Evolutionary conservation across 2,888 invertebrate species (phyloP), one percentile per base, ranked within the genome.

Genomic region (Loripinus fragilis): DNA sequence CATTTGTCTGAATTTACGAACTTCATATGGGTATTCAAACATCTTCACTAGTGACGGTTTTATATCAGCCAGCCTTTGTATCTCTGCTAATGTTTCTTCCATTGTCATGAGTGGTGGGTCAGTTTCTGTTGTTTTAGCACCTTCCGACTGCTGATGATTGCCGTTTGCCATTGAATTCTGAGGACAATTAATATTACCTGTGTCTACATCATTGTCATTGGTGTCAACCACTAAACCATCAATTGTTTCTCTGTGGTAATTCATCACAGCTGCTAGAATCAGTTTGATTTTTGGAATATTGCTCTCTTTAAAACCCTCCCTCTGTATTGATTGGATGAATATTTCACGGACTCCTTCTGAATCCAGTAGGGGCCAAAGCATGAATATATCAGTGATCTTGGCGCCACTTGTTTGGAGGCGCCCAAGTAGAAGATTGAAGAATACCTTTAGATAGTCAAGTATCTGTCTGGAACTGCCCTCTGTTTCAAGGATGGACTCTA

Each of bases 321-420:
- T 28, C n/a, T 64, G 48, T 20, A 84, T 48, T n/a, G 70, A 65
- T 15, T 75, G 48, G n/a, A 15, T 8, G 67, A 76, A 81, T 1
- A 70, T 65, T 20, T 72, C 38, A 3, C 69, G 55, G 8, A 84
- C 77, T 3, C 79, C 84, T 41, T 79, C 81, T 8, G 66, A 73
- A 38, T 79, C 79, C 15, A 72, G 28, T 5, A 81, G 73, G n/a
- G 81, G 79, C 84, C 81, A 84, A 17, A 84, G 45, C 81, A 84
- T 84, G n/a, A 71, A 75, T 3, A 84, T 72, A 45, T 84, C 84
- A 0, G 72, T 74, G 20, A 84, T 64, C 20, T 84, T 74, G 5
- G 75, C 81, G 10, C 73, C 72, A 23, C 50, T 67, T 17, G 55
- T 2, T 50, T 77, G 74, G 74, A 84, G 74, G 41, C 79, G 79